phyloP scores from a whole-genome alignment of 2,113 vertebrate species.

The Chiloscyllium plagiosum region DNA sequence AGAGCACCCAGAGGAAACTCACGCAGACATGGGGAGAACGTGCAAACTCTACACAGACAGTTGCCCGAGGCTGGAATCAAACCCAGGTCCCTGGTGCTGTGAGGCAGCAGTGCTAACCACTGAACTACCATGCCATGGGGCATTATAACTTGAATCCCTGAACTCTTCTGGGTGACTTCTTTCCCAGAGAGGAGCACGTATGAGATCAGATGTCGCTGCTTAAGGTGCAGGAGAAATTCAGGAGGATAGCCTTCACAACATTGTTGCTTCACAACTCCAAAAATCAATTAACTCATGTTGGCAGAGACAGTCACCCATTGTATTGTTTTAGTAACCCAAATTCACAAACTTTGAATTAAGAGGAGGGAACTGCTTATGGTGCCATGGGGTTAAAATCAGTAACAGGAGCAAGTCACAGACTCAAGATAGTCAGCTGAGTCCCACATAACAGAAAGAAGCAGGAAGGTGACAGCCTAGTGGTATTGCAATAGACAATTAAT shows the following conservation, averaged over 20 bases:
- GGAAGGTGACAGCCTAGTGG: no score
- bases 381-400: not conserved
- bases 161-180: not conserved
- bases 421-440: not conserved
- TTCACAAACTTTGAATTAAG: not conserved
- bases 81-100: no score
- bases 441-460: not conserved
- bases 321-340: not conserved
- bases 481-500: no score
- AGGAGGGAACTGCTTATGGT: not conserved
- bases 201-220: not conserved
- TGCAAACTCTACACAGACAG: no score
- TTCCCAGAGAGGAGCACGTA: not conserved
- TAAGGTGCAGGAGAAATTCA: not conserved
- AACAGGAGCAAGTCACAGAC: not conserved
- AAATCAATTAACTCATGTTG: not conserved
- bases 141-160: not conserved
- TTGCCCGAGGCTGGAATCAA: no score
- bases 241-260: not conserved
- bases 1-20: no score
- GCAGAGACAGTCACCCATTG: not conserved
- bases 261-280: not conserved
- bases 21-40: no score
- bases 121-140: not conserved
- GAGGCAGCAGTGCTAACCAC: no score